phyloP scores from a whole-genome alignment of 2,888 invertebrate genomes.

The Hemicrepidius hirtus region DNA sequence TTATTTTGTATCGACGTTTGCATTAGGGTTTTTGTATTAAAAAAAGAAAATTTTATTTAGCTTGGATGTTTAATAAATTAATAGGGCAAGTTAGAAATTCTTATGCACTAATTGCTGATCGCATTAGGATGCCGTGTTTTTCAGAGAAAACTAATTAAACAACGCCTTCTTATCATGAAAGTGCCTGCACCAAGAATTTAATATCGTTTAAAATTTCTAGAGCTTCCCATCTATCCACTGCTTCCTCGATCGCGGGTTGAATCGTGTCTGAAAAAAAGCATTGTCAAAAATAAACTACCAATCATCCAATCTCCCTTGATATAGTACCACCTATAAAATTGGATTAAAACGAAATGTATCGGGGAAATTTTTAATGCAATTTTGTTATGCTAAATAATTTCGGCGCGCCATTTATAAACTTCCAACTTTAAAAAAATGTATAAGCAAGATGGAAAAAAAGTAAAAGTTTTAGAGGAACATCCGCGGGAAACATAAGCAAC shows the following conservation, averaged over 20 bases:
- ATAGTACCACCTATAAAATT: constrained; percentile 21
- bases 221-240: constrained; percentile 11
- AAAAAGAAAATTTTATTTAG: not conserved
- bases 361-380: constrained; percentile 23
- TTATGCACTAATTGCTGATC: constrained; percentile 34
- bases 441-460: constrained; percentile 33
- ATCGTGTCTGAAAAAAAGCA: constrained; percentile 3
- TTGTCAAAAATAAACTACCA: constrained; percentile 28
- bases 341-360: constrained; percentile 12
- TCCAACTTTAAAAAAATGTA: not conserved
- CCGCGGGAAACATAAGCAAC: constrained; percentile 1
- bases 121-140: constrained; percentile 31
- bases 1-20: no score
- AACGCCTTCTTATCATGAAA: constrained; percentile 20
- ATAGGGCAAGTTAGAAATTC: not conserved
- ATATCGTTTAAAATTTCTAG: constrained; percentile 27
- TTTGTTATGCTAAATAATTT: constrained; percentile 26
- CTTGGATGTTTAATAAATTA: not conserved
- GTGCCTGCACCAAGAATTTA: constrained; percentile 24
- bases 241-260: not conserved
- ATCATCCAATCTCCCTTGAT: constrained; percentile 4
- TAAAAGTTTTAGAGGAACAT: constrained; percentile 36
- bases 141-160: constrained; percentile 30
- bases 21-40: no score
- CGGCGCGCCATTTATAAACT: constrained; percentile 16